phyloP scores from a whole-genome alignment of 1,140 invertebrate genomes.

The Calliopsis andreniformis region DNA sequence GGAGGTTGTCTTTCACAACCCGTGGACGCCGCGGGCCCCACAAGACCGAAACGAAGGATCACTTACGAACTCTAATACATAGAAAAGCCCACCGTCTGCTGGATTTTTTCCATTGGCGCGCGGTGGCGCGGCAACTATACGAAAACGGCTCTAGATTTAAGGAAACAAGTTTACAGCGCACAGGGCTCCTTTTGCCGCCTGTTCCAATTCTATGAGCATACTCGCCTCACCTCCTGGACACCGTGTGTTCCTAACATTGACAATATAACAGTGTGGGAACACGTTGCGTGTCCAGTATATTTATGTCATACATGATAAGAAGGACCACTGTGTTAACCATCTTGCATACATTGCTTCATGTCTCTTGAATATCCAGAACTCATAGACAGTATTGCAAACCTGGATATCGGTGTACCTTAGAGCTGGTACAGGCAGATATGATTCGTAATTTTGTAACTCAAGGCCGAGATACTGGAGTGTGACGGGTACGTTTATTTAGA shows the following conservation, averaged over 20 bases:
- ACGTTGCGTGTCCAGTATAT: slow-evolving; percentile 1
- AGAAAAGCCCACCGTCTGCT: slow-evolving; percentile 25
- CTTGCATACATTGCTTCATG: neutral
- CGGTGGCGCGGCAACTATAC: slow-evolving; percentile 68
- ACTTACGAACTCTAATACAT: slow-evolving; percentile 57
- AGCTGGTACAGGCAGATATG: slow-evolving; percentile 68
- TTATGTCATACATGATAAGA: neutral
- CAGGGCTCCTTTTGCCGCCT: slow-evolving; percentile 50
- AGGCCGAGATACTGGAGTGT: slow-evolving; percentile 80
- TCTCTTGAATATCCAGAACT: neutral
- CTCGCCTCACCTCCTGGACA: slow-evolving; percentile 32
- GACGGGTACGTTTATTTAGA: slow-evolving; percentile 79
- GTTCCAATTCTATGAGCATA: slow-evolving; percentile 36
- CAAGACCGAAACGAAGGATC: slow-evolving; percentile 63
- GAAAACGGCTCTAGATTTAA: slow-evolving; percentile 45
- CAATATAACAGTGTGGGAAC: slow-evolving; percentile 31
- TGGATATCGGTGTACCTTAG: neutral
- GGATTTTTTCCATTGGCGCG: slow-evolving; percentile 64
- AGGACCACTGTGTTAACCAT: slow-evolving; percentile 9
- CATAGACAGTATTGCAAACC: neutral
- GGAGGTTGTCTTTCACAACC: slow-evolving; percentile 71
- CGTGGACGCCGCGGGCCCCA: slow-evolving; percentile 73
- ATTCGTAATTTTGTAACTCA: slow-evolving; percentile 55
- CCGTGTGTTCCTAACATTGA: slow-evolving; percentile 18
- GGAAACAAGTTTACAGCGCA: slow-evolving; percentile 33